Base-by-base conservation (phyloP, 2,888 invertebrate species). In the Pardosa pseudoannulata region DNA sequence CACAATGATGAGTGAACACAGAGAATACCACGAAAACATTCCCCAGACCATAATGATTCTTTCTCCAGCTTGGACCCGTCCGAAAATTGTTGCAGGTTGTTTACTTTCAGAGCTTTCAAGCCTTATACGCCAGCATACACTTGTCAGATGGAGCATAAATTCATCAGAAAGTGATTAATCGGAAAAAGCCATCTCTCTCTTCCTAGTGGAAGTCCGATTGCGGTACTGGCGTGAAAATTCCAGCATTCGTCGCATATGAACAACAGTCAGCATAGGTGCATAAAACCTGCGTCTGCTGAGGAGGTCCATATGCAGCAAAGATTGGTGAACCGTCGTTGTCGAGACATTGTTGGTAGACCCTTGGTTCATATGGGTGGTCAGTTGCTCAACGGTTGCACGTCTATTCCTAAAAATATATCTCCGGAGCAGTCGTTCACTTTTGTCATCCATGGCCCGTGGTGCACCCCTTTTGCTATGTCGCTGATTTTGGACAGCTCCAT, bases 381-480 rank as follows among this genome's bases (percentile, higher is more conserved):
- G 32, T 64, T 74, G 6, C 23, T 74, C 64, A 36, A 74, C 36
- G 1, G 36, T 74, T 46, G 41, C 36, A 46, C 41, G 16, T 46
- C 41, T 46, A 46, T n/a, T n/a, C n/a, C n/a, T n/a, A n/a, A n/a
- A n/a, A n/a, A n/a, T n/a, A n/a, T 39, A 62, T 32, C 36, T 32
- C 56, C 74, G 27, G 36, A 74, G 28, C 62, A 1, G 32, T 65
- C 74, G 28, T 74, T 64, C 64, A 13, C 62, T 64, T 74, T 36
- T 74, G 23, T 74, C 36, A 74, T 74, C 64, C 64, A 62, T 50
- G 23, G 36, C 50, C n/a, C 74, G 36, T 74, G 62, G 64, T 36
- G 74, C 74, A 64, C 64, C 39, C 32, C 64, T 64, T 39, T 36
- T 74, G 36, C 23, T n/a, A 74, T 1, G 64, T 36, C 27, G 27